phyloP scores from a whole-genome alignment of 2,797 vertebrate species.

The Poecilia velifera region DNA sequence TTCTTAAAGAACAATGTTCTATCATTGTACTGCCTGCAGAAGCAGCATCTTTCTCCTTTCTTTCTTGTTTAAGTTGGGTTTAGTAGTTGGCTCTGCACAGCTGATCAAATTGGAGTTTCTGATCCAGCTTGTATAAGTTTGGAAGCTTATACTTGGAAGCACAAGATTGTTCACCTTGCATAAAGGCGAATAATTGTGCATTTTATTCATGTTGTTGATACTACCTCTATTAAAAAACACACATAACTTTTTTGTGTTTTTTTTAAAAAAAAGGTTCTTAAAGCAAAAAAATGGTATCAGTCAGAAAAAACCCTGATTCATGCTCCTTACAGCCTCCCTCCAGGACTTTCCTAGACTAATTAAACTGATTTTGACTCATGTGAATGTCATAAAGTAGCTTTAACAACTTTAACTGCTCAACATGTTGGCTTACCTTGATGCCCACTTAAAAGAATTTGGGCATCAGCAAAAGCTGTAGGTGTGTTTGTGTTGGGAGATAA shows the following conservation, averaged over 20 bases:
- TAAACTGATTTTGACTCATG: background rate
- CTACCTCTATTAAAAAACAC: background rate
- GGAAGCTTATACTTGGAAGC: background rate
- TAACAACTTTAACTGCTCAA: background rate
- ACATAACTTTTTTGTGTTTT: background rate
- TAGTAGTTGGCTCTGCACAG: constrained; percentile 6
- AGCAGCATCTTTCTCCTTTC: constrained; percentile 17
- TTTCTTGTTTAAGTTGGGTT: constrained; percentile 38
- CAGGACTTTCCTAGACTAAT: background rate
- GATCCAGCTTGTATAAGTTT: constrained; percentile 12
- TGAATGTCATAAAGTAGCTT: background rate
- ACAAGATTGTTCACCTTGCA: no score
- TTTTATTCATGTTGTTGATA: background rate
- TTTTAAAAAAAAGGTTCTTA: no score
- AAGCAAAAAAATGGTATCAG: no score
- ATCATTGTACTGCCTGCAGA: constrained; percentile 16
- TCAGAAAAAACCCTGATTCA: no score
- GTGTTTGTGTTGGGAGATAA: background rate
- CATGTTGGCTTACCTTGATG: background rate
- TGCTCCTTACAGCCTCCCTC: background rate
- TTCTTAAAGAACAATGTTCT: constrained; percentile 38
- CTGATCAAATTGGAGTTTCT: constrained; percentile 20
- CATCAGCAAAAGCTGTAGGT: background rate
- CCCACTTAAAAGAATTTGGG: background rate
- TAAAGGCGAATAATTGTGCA: background rate